phyloP scores from a whole-genome alignment of 2,797 vertebrate species.

The Diplodus puntazzo region DNA sequence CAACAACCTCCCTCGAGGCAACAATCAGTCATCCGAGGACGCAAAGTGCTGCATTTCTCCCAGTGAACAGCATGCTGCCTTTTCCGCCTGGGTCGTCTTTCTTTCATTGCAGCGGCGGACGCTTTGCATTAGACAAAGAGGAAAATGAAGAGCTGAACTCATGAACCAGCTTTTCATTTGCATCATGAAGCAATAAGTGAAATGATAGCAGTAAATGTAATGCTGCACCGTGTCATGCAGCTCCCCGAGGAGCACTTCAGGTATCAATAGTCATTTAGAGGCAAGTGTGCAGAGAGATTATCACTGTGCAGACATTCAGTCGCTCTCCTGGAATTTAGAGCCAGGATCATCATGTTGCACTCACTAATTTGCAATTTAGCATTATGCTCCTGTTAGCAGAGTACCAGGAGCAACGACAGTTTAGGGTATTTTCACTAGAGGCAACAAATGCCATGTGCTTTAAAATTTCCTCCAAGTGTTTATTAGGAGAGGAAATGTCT shows the following conservation, averaged over 20 bases:
- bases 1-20: no score
- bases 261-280: constrained; percentile 1
- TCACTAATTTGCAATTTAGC: neutral
- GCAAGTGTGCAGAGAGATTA: neutral
- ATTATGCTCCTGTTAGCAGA: neutral
- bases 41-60: neutral
- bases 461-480: neutral
- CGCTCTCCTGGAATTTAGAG: constrained; percentile 11
- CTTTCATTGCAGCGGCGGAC: neutral
- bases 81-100: neutral
- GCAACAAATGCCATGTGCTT: neutral
- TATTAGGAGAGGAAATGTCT: neutral
- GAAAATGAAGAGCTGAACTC: constrained; percentile 40
- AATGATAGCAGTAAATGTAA: constrained; percentile 22
- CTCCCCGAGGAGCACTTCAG: constrained; percentile 15
- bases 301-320: neutral
- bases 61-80: neutral
- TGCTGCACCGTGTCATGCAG: constrained; percentile 8
- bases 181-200: constrained; percentile 52
- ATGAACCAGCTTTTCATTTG: constrained; percentile 54
- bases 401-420: no score
- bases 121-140: constrained; percentile 60
- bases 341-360: neutral
- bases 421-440: neutral
- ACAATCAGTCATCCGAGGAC: neutral